Evolutionary conservation across 1,140 invertebrate species (phyloP).

Genomic region (Drosophila repletoides): DNA sequence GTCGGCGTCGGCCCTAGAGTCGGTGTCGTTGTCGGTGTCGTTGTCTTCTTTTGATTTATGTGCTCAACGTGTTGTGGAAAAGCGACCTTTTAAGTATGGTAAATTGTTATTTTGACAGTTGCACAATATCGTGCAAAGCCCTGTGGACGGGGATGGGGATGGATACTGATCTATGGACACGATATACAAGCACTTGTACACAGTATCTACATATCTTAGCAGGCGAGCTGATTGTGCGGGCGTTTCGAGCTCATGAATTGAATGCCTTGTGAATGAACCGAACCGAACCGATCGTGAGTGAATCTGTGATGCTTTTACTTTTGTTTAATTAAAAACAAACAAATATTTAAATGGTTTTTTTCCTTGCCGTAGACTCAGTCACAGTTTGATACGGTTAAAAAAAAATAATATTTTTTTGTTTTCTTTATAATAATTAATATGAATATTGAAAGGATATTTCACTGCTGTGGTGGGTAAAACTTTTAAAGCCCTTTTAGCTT

Average conservation of each 20-base stretch:
- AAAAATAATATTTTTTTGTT: no score
- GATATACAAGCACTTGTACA: constrained; percentile 28
- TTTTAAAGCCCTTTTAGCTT: neutral
- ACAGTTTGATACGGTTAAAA: no score
- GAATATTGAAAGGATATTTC: no score
- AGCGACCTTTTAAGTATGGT: constrained; percentile 44
- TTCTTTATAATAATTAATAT: no score
- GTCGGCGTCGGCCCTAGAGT: constrained; percentile 38
- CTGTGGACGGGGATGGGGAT: no score
- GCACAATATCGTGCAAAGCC: constrained; percentile 71
- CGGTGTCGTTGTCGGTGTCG: neutral
- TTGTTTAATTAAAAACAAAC: constrained; percentile 45
- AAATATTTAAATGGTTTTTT: constrained; percentile 17
- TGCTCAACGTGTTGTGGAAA: constrained; percentile 36
- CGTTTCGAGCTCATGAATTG: constrained; percentile 63
- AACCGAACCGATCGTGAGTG: constrained; percentile 57
- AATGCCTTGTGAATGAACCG: constrained; percentile 67
- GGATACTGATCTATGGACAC: constrained; percentile 70
- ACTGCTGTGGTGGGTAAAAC: no score
- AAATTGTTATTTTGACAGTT: constrained; percentile 78
- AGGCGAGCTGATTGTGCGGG: constrained; percentile 42
- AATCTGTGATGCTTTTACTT: constrained; percentile 64
- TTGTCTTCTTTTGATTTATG: constrained; percentile 36
- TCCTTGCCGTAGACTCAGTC: no score
- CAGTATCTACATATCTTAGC: constrained; percentile 13